Percentiles rank a stretch among this genome's conserved stretches.
Evolutionary conservation across 1,140 invertebrate species (phyloP).

Genomic region (Carcinoscorpius rotundicauda): DNA sequence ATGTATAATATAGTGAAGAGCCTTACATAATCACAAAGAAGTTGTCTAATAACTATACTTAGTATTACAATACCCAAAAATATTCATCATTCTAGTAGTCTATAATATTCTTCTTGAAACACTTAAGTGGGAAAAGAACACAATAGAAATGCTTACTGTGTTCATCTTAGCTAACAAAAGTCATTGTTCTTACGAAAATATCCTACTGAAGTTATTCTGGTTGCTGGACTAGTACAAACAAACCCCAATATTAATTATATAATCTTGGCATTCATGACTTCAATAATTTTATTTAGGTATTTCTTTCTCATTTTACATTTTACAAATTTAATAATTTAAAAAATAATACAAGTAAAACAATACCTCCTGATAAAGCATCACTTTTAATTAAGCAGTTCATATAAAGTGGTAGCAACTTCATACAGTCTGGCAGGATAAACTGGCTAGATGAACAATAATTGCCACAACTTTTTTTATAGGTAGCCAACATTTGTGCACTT

Average conservation of each 20-base stretch:
- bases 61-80: too few species aligned
- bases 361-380: constrained; percentile 26
- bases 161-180: too few species aligned
- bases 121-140: too few species aligned
- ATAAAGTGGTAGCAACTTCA: constrained; percentile 94
- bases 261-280: too few species aligned
- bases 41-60: too few species aligned
- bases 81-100: too few species aligned
- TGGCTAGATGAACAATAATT: constrained; percentile 40
- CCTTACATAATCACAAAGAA: too few species aligned
- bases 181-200: not conserved
- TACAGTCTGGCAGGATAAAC: constrained; percentile 91
- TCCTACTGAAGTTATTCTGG: not conserved
- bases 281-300: too few species aligned
- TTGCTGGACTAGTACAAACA: not conserved
- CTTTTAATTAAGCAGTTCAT: constrained; percentile 67
- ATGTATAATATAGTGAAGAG: too few species aligned
- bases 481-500: constrained; percentile 21
- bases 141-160: too few species aligned
- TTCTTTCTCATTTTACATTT: not conserved
- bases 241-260: not conserved
- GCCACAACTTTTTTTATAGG: constrained; percentile 33
- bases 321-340: not conserved
- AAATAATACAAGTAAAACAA: too few species aligned
- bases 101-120: too few species aligned